Evolutionary conservation across 2,797 vertebrate genomes (phyloP).

Genomic region (Alfaro cultratus): DNA sequence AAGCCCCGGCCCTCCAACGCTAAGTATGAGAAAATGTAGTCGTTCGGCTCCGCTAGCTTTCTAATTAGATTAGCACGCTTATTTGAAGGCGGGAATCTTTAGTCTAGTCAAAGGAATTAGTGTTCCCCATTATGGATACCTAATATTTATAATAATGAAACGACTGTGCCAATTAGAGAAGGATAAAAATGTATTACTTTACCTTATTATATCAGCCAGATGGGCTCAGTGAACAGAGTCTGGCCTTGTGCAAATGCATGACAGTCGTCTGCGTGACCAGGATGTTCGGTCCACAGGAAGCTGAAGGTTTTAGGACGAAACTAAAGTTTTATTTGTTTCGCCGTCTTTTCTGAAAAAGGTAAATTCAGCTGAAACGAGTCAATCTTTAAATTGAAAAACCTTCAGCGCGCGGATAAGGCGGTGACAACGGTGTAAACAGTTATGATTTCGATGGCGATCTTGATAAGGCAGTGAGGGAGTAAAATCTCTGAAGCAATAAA

Average conservation of each 20-base stretch:
- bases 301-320: slow-evolving; percentile 59
- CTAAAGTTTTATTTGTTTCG: slow-evolving; percentile 64
- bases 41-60: slow-evolving; percentile 95
- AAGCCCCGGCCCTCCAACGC: slow-evolving; percentile 94
- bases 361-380: slow-evolving; percentile 75
- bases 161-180: slow-evolving; percentile 93
- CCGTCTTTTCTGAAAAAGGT: slow-evolving; percentile 66
- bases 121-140: slow-evolving; percentile 90
- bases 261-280: slow-evolving; percentile 61
- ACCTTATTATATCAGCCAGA: slow-evolving; percentile 91
- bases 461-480: slow-evolving; percentile 46
- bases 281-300: slow-evolving; percentile 61
- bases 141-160: slow-evolving; percentile 99
- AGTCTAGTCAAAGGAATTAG: slow-evolving; percentile 93
- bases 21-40: slow-evolving; percentile 97
- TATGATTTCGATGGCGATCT: slow-evolving; percentile 81
- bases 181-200: slow-evolving; percentile 97
- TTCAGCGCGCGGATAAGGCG: slow-evolving; percentile 67
- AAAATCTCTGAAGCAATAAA: slow-evolving; percentile 60
- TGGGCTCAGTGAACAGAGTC: slow-evolving; percentile 84
- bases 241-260: slow-evolving; percentile 74
- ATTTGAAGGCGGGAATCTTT: slow-evolving; percentile 91
- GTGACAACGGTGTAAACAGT: slow-evolving; percentile 72
- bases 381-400: slow-evolving; percentile 79
- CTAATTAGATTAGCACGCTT: slow-evolving; percentile 99